These are phyloP conservation scores for Fistularia commersonii DNA, from an alignment of 2,797 vertebrate genomes.

Conservation along the genomic window DNA sequence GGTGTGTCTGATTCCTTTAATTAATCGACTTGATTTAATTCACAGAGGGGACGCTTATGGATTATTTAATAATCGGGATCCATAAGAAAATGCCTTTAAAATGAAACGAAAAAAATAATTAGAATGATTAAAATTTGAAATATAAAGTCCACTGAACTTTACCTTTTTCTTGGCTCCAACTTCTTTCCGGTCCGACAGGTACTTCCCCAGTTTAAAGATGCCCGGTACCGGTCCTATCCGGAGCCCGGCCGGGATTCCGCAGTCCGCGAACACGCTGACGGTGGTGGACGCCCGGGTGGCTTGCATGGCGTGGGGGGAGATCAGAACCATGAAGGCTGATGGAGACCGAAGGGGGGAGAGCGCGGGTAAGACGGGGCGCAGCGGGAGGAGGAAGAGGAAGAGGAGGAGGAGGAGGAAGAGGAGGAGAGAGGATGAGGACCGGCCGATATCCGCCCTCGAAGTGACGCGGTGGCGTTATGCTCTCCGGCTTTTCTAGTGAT, in stretches of 20 bases:
- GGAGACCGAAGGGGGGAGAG: too few species aligned
- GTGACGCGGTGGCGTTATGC: constrained; percentile 83
- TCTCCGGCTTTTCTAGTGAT: constrained; percentile 89
- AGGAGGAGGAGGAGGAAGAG: constrained; percentile 29
- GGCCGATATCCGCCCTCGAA: constrained; percentile 89
- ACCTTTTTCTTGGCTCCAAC: constrained; percentile 95
- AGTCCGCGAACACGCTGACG: constrained; percentile 87
- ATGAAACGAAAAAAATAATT: neutral
- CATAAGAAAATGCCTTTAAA: too few species aligned
- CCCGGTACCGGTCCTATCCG: constrained; percentile 87
- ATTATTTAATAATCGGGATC: too few species aligned
- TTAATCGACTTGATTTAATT: too few species aligned
- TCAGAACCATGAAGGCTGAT: constrained; percentile 80
- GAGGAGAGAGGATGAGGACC: constrained; percentile 74
- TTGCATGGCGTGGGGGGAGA: constrained; percentile 83
- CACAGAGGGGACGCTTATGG: too few species aligned
- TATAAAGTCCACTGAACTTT: too few species aligned
- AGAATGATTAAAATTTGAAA: neutral
- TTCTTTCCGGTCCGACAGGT: constrained; percentile 93
- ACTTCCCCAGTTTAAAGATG: constrained; percentile 94
- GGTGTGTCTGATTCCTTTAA: too few species aligned
- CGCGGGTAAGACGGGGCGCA: too few species aligned
- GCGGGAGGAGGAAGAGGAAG: constrained; percentile 32
- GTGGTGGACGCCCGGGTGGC: constrained; percentile 79
- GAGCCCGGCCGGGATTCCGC: constrained; percentile 90